These are phyloP conservation scores for Penelope pileata DNA, from an alignment of 2,113 vertebrate genomes.

Conservation along the genomic window DNA sequence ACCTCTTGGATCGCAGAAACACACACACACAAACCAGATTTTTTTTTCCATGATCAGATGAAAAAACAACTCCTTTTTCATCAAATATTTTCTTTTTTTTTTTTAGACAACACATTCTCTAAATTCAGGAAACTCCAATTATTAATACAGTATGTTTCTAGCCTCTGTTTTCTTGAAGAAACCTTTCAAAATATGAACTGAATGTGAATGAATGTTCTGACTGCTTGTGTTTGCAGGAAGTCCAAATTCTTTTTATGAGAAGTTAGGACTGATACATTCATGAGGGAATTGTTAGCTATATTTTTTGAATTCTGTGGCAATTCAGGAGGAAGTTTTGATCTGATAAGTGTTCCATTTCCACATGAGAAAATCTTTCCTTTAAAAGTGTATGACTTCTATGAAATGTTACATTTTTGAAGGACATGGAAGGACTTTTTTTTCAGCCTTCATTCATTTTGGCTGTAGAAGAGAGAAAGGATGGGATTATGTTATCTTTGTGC, in stretches of 20 bases:
- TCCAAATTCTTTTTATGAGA: background rate
- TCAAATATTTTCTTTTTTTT: background rate
- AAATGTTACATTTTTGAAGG: background rate
- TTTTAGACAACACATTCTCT: background rate
- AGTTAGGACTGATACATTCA: background rate
- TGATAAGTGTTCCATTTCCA: background rate
- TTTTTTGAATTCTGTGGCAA: background rate
- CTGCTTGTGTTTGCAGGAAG: background rate
- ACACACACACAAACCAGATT: background rate
- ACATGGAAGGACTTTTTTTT: background rate
- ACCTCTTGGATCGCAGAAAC: background rate
- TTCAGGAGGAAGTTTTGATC: background rate
- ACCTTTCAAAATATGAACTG: background rate
- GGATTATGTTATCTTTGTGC: background rate
- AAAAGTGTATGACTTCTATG: background rate
- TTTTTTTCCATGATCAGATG: background rate
- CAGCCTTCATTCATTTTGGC: background rate
- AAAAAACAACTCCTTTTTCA: background rate
- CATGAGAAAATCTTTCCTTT: background rate
- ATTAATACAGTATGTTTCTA: background rate
- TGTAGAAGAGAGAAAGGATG: background rate
- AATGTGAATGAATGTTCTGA: background rate
- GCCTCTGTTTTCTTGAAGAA: background rate
- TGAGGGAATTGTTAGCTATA: background rate
- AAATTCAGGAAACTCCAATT: background rate